Conservation (phyloP, 1,140 invertebrate species). For the Lanistes nyassanus region DNA sequence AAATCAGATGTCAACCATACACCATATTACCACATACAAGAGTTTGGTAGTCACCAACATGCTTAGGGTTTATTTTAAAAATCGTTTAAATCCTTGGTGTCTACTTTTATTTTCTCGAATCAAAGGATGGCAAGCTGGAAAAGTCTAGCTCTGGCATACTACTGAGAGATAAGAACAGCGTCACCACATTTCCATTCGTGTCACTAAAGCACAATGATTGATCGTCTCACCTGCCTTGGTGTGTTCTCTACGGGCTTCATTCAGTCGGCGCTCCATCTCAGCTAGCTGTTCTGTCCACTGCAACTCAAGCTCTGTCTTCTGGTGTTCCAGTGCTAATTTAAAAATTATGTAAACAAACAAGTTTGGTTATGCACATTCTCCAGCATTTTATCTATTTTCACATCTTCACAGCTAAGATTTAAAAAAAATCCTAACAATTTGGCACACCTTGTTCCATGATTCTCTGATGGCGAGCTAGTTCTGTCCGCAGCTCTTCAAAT, state of each 20-base stretch:
- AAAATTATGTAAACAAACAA: neutral
- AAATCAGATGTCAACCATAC: no score
- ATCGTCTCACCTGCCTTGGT: slow-evolving; percentile 53
- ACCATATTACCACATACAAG: no score
- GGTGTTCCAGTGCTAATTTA: slow-evolving; percentile 50
- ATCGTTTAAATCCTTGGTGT: no score
- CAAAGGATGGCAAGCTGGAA: no score
- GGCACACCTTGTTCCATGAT: slow-evolving; percentile 39
- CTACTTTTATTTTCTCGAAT: no score
- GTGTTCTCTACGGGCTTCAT: slow-evolving; percentile 56
- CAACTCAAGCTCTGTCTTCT: slow-evolving; percentile 35
- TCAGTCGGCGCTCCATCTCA: slow-evolving; percentile 50
- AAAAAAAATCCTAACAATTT: neutral
- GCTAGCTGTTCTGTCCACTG: slow-evolving; percentile 47
- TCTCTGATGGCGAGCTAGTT: slow-evolving; percentile 42
- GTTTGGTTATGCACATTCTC: neutral
- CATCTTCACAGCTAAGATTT: neutral
- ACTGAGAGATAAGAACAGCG: no score
- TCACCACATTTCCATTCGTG: no score
- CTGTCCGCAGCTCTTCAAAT: slow-evolving; percentile 42
- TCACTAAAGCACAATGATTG: neutral
- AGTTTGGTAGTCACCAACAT: no score
- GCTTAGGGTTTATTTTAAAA: no score
- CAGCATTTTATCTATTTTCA: neutral
- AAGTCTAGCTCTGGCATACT: no score